Percentiles rank a stretch among this genome's conserved stretches.
Evolutionary conservation across 2,888 invertebrate genomes (phyloP).

Genomic region (Labia minor): DNA sequence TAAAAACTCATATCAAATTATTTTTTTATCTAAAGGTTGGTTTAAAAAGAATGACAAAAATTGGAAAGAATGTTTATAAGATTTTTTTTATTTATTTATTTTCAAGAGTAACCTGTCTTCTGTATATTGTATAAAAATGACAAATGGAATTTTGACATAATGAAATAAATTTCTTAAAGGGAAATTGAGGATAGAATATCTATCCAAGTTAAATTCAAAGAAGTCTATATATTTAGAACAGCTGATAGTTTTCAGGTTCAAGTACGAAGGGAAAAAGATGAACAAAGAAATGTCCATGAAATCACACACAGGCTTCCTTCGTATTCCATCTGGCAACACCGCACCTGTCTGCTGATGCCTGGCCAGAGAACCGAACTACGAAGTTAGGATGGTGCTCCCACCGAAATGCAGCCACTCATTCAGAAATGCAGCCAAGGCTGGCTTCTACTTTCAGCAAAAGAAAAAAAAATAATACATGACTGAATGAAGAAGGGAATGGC

Average conservation of each 20-base stretch:
- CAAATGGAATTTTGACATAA: too few species aligned
- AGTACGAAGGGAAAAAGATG: slow-evolving; percentile 13
- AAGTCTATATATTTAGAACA: slow-evolving; percentile 2
- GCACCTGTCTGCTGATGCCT: slow-evolving; percentile 13
- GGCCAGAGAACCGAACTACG: not conserved
- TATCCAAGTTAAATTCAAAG: not conserved
- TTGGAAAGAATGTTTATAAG: too few species aligned
- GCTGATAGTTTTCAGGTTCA: slow-evolving; percentile 7
- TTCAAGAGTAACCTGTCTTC: too few species aligned
- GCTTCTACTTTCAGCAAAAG: not conserved
- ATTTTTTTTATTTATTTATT: too few species aligned
- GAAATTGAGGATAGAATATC: too few species aligned
- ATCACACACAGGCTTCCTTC: slow-evolving; percentile 2
- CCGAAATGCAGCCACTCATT: not conserved
- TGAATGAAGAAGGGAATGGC: not conserved
- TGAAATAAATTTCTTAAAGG: too few species aligned
- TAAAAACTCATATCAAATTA: too few species aligned
- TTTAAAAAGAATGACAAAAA: too few species aligned
- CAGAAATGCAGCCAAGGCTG: slow-evolving; percentile 7
- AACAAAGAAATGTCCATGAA: slow-evolving; percentile 8
- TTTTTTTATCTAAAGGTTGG: too few species aligned
- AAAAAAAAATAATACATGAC: not conserved
- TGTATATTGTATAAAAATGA: too few species aligned
- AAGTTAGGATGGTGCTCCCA: not conserved
- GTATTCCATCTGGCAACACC: not conserved